phyloP scores from a whole-genome alignment of 2,113 vertebrate genomes.

The Pelusios castaneus region DNA sequence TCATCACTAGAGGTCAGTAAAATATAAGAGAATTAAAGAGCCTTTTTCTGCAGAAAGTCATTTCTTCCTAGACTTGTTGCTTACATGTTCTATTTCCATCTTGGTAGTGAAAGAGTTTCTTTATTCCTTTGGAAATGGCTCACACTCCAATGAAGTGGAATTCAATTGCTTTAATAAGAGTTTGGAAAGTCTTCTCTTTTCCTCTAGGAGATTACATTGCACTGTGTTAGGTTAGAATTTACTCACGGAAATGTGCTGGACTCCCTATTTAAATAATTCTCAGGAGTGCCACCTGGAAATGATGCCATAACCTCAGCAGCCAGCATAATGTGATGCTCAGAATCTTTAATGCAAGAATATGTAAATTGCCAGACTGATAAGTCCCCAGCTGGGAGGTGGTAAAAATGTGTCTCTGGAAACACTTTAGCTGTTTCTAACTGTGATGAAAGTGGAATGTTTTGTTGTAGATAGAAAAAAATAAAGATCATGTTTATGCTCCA shows the following conservation, averaged over 20 bases:
- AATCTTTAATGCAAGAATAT: not conserved
- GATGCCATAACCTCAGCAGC: not conserved
- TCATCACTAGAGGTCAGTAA: conserved; percentile 75
- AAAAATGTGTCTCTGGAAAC: not conserved
- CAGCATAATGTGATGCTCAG: not conserved
- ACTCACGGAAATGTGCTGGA: not conserved
- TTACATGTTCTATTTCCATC: not conserved
- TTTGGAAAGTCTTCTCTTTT: not conserved
- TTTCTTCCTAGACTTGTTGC: conserved; percentile 3
- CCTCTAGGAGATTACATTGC: not conserved
- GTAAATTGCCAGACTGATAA: not conserved
- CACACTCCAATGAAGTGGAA: not conserved
- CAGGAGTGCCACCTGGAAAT: not conserved
- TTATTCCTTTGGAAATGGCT: conserved; percentile 21
- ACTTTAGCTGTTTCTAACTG: not conserved
- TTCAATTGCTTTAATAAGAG: not conserved
- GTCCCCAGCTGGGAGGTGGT: not conserved
- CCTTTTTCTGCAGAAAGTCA: not conserved
- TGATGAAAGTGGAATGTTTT: not conserved
- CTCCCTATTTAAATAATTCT: not conserved
- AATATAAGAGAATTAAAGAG: conserved; percentile 32
- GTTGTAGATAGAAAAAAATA: not conserved
- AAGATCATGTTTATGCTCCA: conserved; percentile 33
- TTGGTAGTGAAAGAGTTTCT: not conserved
- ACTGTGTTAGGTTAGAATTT: not conserved